A percentile compares a stretch with the other conserved stretches of the same genome.
Evolutionary conservation across 2,113 vertebrate genomes (phyloP).

Genomic region (Lota lota): DNA sequence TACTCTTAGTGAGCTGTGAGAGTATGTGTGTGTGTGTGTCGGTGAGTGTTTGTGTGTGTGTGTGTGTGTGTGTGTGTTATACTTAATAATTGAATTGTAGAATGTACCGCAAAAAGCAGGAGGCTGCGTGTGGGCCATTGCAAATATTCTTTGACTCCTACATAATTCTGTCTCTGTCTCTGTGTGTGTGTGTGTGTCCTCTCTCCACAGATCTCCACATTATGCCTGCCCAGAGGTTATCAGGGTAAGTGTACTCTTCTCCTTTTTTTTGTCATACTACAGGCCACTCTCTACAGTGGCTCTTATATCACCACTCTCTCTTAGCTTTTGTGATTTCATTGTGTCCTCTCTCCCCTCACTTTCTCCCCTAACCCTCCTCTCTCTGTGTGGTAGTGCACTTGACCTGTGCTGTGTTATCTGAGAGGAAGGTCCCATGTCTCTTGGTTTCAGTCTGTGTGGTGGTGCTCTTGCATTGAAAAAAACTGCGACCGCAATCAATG

Average conservation of each 20-base stretch:
- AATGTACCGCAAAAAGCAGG: too few relatives aligned
- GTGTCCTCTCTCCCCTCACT: not conserved
- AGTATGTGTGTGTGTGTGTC: not conserved
- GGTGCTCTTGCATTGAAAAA: too few relatives aligned
- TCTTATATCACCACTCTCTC: not conserved
- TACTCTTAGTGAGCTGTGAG: not conserved
- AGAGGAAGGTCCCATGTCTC: too few relatives aligned
- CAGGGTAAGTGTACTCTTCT: slow-evolving; percentile 2
- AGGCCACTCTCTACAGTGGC: not conserved
- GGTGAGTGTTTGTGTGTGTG: not conserved
- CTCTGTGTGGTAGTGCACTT: too few relatives aligned
- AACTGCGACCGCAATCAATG: too few relatives aligned
- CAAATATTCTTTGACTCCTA: not conserved
- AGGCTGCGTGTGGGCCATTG: too few relatives aligned
- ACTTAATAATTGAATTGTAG: too few relatives aligned
- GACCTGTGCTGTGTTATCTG: too few relatives aligned
- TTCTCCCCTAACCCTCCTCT: too few relatives aligned
- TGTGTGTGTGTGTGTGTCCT: not conserved
- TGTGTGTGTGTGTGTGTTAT: not conserved
- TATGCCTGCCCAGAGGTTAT: slow-evolving; percentile 2
- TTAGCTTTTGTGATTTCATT: not conserved
- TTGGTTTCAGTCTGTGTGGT: too few relatives aligned
- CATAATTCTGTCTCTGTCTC: not conserved
- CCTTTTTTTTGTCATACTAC: not conserved
- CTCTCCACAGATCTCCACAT: not conserved